Evolutionary conservation across 2,888 invertebrate species (phyloP), one percentile per base, ranked within the genome.

Genomic region (Hydriomena furcata): DNA sequence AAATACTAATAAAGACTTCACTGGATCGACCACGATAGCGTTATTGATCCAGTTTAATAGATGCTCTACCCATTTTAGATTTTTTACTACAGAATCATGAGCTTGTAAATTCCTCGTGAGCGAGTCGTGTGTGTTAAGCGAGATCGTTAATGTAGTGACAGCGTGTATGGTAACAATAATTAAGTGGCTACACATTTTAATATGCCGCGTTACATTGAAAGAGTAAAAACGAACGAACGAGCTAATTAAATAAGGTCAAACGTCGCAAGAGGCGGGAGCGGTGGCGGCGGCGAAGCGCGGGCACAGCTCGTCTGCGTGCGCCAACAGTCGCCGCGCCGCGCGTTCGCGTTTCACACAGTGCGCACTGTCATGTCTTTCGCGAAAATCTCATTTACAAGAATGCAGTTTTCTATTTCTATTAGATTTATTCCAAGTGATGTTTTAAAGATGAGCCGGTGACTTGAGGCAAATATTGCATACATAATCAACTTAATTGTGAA

Each of bases 161-260:
- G 66, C 73, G 73, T 79, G 73, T 80, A 76, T 82, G 79, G 80
- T 72, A 82, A 84, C 84, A 82, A 77, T 79, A 86, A 82, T 84
- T 83, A 84, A 76, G 74, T 72, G 75, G 73, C 66, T 76, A 84
- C 71, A 80, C 83, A 82, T 86, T 84, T 85, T 84, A 86, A 87
- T 88, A 85, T 78, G 80, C 71, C 71, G 73, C 68, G 79, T 82
- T 82, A 82, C 82, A 83, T 84, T 82, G 74, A 76, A 84, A 85
- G 84, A 87, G 84, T 88, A 86, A 89, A 85, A 88, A 87, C 79
- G 85, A 85, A 82, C 84, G 81, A 84, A 80, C 84, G 82, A 84
- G 88, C 82, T 88, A 90, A 90, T 89, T 90, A 88, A 90, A 90
- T 90, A 90, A 87, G 89, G 90, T 89, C 89, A 90, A 88, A 82